Evolutionary conservation across 2,888 invertebrate genomes (phyloP), one percentile per base, ranked within the genome.

Genomic region (Chloromyia formosa): DNA sequence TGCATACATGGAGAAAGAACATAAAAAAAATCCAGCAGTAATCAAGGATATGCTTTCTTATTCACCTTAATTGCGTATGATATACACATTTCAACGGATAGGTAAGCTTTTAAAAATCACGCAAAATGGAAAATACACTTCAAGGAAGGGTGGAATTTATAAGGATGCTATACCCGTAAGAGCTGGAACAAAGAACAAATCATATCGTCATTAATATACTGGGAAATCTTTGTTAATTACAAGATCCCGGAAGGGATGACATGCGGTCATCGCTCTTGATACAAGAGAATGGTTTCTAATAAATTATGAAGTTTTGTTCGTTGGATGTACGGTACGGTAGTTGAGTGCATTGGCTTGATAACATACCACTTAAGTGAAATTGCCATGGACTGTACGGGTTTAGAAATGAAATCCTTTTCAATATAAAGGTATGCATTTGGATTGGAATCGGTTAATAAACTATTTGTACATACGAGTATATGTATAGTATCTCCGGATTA

Each of bases 261-360:
- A 20, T n/a, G 54, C 68, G 68, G 68, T 69, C 68, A 69, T 69
- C 68, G 66, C 66, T 66, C 68, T 66, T 49, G 12, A 49, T 49
- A 49, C 2, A 49, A n/a, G 49, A 49, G 49, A 49, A 42, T 42
- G 12, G 16, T 7, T 49, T 49, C 49, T n/a, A 49, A 12, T 49
- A 49, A 49, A 35, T 35, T 35, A 35, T 35, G 27, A 35, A 35
- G 27, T 35, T n/a, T n/a, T n/a, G n/a, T n/a, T n/a, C n/a, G n/a
- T n/a, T n/a, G n/a, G n/a, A n/a, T n/a, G n/a, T n/a, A 35, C 7
- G 27, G 27, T 35, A 35, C 27, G 27, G 27, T 35, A 35, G 27
- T 35, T 7, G 27, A 35, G 27, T 35, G 27, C 27, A 35, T 4
- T 35, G 27, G 27, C 27, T 35, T 35, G 27, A 35, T 35, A 4